phyloP scores from a whole-genome alignment of 2,888 invertebrate genomes.

The Aspidiotus rigidus region DNA sequence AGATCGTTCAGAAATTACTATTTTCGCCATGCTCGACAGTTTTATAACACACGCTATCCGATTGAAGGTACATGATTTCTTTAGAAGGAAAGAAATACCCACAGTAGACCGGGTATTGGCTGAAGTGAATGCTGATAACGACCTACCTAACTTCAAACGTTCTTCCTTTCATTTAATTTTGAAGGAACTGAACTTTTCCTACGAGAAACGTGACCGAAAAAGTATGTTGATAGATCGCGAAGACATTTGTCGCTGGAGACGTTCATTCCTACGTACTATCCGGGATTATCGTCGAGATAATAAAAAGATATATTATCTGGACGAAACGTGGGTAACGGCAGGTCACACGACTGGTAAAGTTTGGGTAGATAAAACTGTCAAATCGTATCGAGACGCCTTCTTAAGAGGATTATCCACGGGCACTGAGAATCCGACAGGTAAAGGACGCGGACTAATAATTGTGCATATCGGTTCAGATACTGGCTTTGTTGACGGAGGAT shows the following conservation, averaged over 20 bases:
- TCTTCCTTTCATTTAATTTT: not conserved
- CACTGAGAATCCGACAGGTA: conserved; percentile 13
- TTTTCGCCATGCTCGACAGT: not conserved
- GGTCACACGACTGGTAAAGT: conserved; percentile 9
- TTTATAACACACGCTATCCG: not conserved
- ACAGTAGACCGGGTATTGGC: not conserved
- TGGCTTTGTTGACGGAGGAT: conserved; percentile 37
- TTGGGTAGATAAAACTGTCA: conserved; percentile 25
- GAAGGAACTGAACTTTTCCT: not conserved
- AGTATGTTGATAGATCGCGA: conserved; percentile 8
- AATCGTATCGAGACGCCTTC: conserved; percentile 14
- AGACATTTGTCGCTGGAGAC: not conserved
- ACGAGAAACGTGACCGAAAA: not conserved
- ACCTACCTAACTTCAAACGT: conserved; percentile 6
- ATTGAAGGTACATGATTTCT: not conserved
- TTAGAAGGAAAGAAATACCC: conserved; percentile 2
- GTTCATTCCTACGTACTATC: conserved; percentile 1
- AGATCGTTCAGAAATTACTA: not conserved
- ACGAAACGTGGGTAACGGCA: conserved; percentile 29
- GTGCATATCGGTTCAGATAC: too few relatives aligned
- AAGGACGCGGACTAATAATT: too few relatives aligned
- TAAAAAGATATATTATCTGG: conserved; percentile 11
- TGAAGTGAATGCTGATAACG: conserved; percentile 7
- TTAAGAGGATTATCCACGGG: conserved; percentile 11
- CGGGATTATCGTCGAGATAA: not conserved